Base-by-base conservation (phyloP, 2,888 invertebrate species). In the Deroplatys truncata region DNA sequence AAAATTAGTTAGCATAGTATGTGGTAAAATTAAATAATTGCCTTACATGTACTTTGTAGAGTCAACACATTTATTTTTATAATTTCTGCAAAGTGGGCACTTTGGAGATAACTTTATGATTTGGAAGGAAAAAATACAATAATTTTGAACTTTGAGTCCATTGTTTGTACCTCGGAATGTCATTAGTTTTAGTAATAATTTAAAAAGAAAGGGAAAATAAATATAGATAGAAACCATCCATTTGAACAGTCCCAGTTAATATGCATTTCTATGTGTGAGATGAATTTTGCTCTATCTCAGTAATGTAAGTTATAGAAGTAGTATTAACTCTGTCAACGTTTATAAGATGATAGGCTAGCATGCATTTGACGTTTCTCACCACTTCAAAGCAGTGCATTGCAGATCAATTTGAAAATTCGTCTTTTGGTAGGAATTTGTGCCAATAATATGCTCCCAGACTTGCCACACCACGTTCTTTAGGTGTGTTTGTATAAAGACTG, bases 401-500 rank as follows among this genome's bases (percentile, higher is more conserved):
- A 49, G 15, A 13, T 13, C 1, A 49, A 49, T 20, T 16, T 72
- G 20, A 0, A 16, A 72, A 20, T 72, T 56, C 1, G 2, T 56
- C 56, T 56, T 56, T 72, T 72, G 56, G 56, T 72, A 72, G 56
- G 56, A 72, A 72, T 1, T 20, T 72, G 56, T 56, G 56, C 56
- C 56, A 72, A 72, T 72, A 25, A 72, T 20, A 72, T 72, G 56
- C 56, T 72, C 56, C 56, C 56, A 72, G 56, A 72, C 56, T 20
- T 72, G 56, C 56, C 56, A 72, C 56, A 72, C 56, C 56, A 7
- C 20, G 25, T 20, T 72, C 56, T 72, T 56, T 72, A 72, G 56
- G 56, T 72, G 56, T 72, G 56, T 72, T 92, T 93, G 93, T 93
- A 93, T 93, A 93, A 93, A 93, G 93, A 93, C 93, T 93, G 93